Evolutionary conservation across 2,888 invertebrate species (phyloP), one percentile per base, ranked within the genome.

Genomic region (Drosophila anomalata): DNA sequence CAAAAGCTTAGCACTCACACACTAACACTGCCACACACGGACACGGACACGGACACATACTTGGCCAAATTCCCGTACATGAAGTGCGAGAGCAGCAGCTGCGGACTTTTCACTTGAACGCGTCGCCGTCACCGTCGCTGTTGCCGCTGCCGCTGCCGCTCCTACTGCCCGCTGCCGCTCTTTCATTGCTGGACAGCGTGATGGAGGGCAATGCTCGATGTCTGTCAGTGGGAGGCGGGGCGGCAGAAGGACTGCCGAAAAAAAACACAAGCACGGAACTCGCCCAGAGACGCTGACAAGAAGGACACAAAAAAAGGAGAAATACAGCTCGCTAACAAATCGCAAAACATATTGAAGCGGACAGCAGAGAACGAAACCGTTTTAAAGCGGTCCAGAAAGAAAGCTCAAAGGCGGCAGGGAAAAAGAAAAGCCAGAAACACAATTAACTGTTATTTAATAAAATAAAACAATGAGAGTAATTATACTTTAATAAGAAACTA

Each of bases 311-410:
- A 36, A 33, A 36, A 36, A 14, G 36, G 14, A 7, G 36, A 76
- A 80, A 75, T 69, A 60, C n/a, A n/a, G 72, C 78, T 78, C 59
- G 58, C 84, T 73, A 78, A 84, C 84, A 81, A 78, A 78, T 81
- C 75, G 77, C 58, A 71, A 56, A 70, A 72, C 68, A 79, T 55
- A 67, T 76, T 68, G 71, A 56, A 55, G 44, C 42, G 41, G 50
- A 53, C 33, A 58, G 52, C 20, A 22, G 17, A 44, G 42, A 42
- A 55, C 36, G 48, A 48, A 56, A 69, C 72, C 54, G 63, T 75
- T 78, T 81, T 65, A 81, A 81, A 59, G 71, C 73, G 65, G 57
- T 61, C 73, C 65, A 58, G 33, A 52, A 77, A 61, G 51, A 20
- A 51, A 22, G 29, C 3, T 39, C 14, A 46, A 63, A 46, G 52